Conservation (phyloP, 2,888 invertebrate species). For the Stictocephala bisonia region DNA sequence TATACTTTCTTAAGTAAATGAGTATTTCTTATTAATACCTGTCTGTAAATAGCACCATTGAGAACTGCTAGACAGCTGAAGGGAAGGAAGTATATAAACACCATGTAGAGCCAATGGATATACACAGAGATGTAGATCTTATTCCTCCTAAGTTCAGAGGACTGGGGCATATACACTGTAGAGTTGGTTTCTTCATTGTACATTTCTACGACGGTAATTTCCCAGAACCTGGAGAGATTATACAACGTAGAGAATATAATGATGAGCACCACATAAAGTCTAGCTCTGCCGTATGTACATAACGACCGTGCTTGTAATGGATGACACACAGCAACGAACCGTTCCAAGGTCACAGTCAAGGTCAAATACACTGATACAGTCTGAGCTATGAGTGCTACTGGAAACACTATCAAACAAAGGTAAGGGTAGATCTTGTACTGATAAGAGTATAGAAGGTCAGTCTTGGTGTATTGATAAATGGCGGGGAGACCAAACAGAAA, state of each 20-base stretch:
- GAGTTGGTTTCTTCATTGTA: conserved; percentile 65
- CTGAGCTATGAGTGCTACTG: conserved; percentile 88
- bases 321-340: conserved; percentile 94
- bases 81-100: conserved; percentile 94
- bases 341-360: conserved; percentile 71
- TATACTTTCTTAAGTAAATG: too few relatives aligned
- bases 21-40: too few relatives aligned
- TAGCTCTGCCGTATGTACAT: conserved; percentile 89
- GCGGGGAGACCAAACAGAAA: conserved; percentile 88
- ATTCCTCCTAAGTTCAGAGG: conserved; percentile 77
- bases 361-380: conserved; percentile 93
- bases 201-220: conserved; percentile 61
- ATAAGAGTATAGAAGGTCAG: conserved; percentile 80
- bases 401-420: conserved; percentile 83
- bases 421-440: conserved; percentile 81
- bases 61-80: conserved; percentile 88
- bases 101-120: conserved; percentile 93
- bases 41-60: conserved; percentile 90
- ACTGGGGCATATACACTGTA: conserved; percentile 76
- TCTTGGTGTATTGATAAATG: conserved; percentile 85
- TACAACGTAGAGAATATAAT: conserved; percentile 84
- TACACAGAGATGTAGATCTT: conserved; percentile 85
- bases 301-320: conserved; percentile 89
- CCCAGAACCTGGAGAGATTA: conserved; percentile 78
- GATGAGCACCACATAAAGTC: conserved; percentile 86